Base-by-base conservation (phyloP, 2,797 vertebrate species). In the Neostethus bicornis region DNA sequence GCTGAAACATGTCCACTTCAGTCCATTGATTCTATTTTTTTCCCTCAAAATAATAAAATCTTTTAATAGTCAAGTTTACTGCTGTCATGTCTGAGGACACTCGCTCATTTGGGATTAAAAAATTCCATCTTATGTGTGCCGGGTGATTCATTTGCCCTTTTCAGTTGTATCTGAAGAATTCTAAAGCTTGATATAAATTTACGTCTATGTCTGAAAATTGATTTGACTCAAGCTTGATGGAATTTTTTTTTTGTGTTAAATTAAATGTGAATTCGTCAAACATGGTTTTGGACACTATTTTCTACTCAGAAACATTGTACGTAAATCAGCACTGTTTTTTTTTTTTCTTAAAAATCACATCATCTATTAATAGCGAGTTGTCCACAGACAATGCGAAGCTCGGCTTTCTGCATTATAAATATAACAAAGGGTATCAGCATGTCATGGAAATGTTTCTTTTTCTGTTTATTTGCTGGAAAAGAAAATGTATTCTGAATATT, bases 111-210 rank as follows among this genome's bases (percentile, higher is more conserved):
- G 11, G 42, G 45, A 47, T 28, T 46, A 23, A 59, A 62, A 13
- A 31, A 66, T 25, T 46, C 37, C 49, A 46, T 31, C 34, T 75
- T 45, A 59, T 41, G 19, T 32, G 14, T 61, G 29, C 20, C 7
- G 23, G 39, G 45, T 70, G 55, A 77, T 23, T 73, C 55, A 70
- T 23, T 17, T 13, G 3, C 5, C 20, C 16, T 42, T 50, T 58
- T 58, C 68, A 6, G 32, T 39, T 26, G 34, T 31, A 34, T 49
- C 44, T 55, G 19, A 48, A 41, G 49, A 50, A 49, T 57, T 24
- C 6, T 32, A 31, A 13, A 4, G 43, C 19, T 39, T 20, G 3
- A 41, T 51, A 42, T 6, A 46, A 38, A 41, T 47, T 25, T 7
- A 2, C 28, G 16, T n/a, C 8, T 10, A 3, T 34, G 7, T 19